These are phyloP conservation scores for human (Homo sapiens) DNA, from an alignment of 2,113 vertebrate species.

Conservation along the genomic window GRCh38 chr4:39413001-39413500, in stretches of 20 bases:
- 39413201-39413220: background rate
- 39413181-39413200: background rate
- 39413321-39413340: background rate
- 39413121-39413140: background rate
- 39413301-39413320: background rate
- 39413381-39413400: background rate
- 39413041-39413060: background rate
- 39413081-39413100: background rate
- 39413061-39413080: background rate
- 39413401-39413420: background rate
- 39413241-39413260: background rate
- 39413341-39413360: background rate
- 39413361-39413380: background rate
- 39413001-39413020: slow-evolving; percentile 40
- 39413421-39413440: background rate
- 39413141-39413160: background rate
- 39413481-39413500: no score
- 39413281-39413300: background rate
- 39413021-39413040: slow-evolving; percentile 13
- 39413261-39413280: slow-evolving; percentile 32
- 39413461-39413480: no score
- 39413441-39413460: no score
- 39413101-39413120: background rate
- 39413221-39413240: background rate
- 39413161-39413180: background rate